Conservation (phyloP, 2,888 invertebrate species). For the Polylopha cassiicola region DNA sequence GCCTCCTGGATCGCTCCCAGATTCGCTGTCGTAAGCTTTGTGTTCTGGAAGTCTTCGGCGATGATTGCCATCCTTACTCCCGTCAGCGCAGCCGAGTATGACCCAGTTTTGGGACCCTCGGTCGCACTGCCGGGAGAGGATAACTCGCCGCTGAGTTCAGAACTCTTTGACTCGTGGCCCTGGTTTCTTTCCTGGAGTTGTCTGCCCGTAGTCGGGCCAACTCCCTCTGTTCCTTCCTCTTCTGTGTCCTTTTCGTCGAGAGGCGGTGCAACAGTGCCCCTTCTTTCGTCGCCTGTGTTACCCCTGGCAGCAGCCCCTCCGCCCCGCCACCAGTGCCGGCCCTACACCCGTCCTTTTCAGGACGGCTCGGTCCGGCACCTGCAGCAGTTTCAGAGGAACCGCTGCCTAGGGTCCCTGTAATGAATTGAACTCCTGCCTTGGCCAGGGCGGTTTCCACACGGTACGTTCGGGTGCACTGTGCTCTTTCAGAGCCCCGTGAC, state of each 20-base stretch:
- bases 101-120: neutral
- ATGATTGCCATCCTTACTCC: neutral
- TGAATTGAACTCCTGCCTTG: too few relatives aligned
- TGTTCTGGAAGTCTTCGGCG: neutral
- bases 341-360: neutral
- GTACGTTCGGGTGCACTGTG: too few relatives aligned
- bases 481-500: too few relatives aligned
- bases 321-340: neutral
- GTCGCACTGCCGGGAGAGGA: neutral
- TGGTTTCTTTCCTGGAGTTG: neutral
- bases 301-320: too few relatives aligned
- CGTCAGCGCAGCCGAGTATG: neutral
- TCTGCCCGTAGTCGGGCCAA: neutral
- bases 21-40: neutral
- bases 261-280: neutral
- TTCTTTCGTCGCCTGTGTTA: neutral
- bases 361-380: neutral
- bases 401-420: too few relatives aligned
- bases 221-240: too few relatives aligned
- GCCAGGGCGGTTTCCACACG: too few relatives aligned
- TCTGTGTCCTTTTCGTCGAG: constrained; percentile 1
- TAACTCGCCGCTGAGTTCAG: neutral
- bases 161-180: neutral
- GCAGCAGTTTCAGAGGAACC: neutral
- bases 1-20: neutral